These are phyloP conservation scores for Tenebrio molitor DNA, from an alignment of 1,140 invertebrate species.

Conservation along the genomic window DNA sequence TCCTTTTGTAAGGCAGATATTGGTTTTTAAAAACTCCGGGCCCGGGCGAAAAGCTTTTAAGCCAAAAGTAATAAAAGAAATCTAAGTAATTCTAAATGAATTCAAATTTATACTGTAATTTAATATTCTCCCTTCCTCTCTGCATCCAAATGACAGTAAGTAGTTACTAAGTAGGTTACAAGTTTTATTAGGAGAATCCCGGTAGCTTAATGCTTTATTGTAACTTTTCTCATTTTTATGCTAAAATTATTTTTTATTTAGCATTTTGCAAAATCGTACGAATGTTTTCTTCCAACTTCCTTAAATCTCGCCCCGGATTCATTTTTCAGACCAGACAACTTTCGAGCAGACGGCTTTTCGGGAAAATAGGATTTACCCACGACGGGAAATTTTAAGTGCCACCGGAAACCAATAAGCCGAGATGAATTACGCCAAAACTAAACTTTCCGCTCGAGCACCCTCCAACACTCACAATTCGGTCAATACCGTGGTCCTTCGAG, in stretches of 20 bases:
- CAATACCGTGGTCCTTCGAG: no score
- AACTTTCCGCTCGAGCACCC: no score
- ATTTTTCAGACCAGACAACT: neutral
- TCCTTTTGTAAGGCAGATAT: slow-evolving; percentile 31
- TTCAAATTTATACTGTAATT: slow-evolving; percentile 52
- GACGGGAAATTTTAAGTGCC: slow-evolving; percentile 10
- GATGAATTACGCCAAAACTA: no score
- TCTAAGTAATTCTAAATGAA: slow-evolving; percentile 49
- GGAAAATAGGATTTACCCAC: slow-evolving; percentile 21
- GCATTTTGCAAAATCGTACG: slow-evolving; percentile 32
- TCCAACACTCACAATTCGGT: no score
- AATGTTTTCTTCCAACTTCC: slow-evolving; percentile 26
- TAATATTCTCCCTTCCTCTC: slow-evolving; percentile 48
- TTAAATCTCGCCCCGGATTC: slow-evolving; percentile 27
- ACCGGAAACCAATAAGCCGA: neutral
- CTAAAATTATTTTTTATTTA: slow-evolving; percentile 46
- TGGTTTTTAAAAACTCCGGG: slow-evolving; percentile 34
- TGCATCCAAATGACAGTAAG: slow-evolving; percentile 49
- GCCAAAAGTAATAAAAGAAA: slow-evolving; percentile 49
- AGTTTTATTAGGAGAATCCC: slow-evolving; percentile 46
- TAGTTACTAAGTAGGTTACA: slow-evolving; percentile 50
- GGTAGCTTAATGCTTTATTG: slow-evolving; percentile 38
- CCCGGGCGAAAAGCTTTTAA: slow-evolving; percentile 39
- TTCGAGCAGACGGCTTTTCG: slow-evolving; percentile 8
- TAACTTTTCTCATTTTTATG: slow-evolving; percentile 50